Evolutionary conservation across 2,888 invertebrate genomes (phyloP).

Genomic region (Spisula solida): DNA sequence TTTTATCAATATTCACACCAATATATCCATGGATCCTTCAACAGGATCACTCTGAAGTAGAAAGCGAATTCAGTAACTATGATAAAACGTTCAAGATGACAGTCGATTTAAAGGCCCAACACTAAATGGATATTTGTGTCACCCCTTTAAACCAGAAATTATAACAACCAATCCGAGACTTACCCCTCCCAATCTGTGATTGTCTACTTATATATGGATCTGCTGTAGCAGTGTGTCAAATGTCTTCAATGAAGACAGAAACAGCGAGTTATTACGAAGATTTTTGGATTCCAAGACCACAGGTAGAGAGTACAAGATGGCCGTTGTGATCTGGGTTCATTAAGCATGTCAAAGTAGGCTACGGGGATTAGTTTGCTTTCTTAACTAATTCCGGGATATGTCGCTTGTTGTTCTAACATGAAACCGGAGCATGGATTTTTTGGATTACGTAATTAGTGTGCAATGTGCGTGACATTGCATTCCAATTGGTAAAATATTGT

Average conservation of each 20-base stretch:
- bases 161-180: not conserved
- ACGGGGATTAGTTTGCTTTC: not conserved
- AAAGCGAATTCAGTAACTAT: not conserved
- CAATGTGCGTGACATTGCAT: not conserved
- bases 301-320: constrained; percentile 29
- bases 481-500: not conserved
- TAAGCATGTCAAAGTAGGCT: constrained; percentile 26
- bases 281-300: not conserved
- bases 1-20: too few relatives aligned
- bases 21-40: too few relatives aligned
- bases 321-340: constrained; percentile 41
- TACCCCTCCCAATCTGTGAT: not conserved
- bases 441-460: constrained; percentile 1
- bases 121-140: not conserved
- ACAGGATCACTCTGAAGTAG: not conserved
- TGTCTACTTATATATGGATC: not conserved
- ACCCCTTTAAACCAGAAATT: not conserved
- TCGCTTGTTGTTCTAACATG: not conserved
- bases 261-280: not conserved
- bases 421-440: not conserved
- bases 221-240: not conserved
- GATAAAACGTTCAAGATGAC: not conserved
- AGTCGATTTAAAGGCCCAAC: not conserved
- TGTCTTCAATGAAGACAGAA: not conserved
- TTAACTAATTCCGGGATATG: not conserved